Percentiles rank a stretch among this genome's conserved stretches.
phyloP scores from a whole-genome alignment of 1,140 invertebrate genomes.

The Macrotrachela quadricornifera region DNA sequence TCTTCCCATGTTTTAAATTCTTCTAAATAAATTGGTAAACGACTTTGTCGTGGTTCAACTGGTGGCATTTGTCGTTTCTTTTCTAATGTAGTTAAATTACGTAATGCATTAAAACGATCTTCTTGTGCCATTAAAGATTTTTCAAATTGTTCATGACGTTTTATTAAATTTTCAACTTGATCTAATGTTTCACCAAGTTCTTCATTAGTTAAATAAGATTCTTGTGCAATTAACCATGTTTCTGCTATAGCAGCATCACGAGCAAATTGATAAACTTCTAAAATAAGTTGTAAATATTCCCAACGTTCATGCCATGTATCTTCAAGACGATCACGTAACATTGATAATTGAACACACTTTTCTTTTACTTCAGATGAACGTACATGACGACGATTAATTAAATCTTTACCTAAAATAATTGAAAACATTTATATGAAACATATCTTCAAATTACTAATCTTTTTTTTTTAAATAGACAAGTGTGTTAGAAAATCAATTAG shows the following conservation, averaged over 20 bases:
- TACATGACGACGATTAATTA: neutral
- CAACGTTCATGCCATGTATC: constrained; percentile 92
- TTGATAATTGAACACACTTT: constrained; percentile 44
- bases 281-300: constrained; percentile 78
- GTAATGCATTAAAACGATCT: constrained; percentile 86
- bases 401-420: neutral
- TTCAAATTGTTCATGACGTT: constrained; percentile 99
- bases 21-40: neutral
- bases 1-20: neutral
- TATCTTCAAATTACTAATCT: too few relatives aligned
- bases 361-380: constrained; percentile 1
- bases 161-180: constrained; percentile 93
- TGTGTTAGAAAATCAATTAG: too few relatives aligned
- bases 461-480: too few relatives aligned
- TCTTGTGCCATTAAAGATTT: constrained; percentile 95
- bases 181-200: constrained; percentile 91
- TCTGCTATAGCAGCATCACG: constrained; percentile 95
- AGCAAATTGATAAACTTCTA: constrained; percentile 98
- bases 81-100: constrained; percentile 61
- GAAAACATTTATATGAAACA: too few relatives aligned
- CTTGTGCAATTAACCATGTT: constrained; percentile 92
- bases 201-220: constrained; percentile 84
- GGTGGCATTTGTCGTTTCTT: neutral
- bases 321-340: constrained; percentile 69
- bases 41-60: constrained; percentile 8